phyloP scores from a whole-genome alignment of 2,113 vertebrate species.

The Chaenogobius annularis region DNA sequence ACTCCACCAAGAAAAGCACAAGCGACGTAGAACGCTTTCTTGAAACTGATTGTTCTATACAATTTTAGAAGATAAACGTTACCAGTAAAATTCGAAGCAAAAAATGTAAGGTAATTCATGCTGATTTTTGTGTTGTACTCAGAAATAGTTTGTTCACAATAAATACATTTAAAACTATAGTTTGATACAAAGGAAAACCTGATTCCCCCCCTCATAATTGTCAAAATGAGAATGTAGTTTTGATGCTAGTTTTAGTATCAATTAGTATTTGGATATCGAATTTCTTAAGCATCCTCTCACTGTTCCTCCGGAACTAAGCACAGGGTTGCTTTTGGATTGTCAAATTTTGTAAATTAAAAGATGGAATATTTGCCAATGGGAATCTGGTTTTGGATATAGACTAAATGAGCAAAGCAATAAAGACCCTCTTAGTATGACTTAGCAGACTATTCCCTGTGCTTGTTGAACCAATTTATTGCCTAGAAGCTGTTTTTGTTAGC shows the following conservation, averaged over 20 bases:
- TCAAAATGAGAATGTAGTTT: too few relatives aligned
- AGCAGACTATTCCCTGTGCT: neutral
- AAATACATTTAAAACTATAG: too few relatives aligned
- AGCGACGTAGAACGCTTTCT: neutral
- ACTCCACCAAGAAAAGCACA: neutral
- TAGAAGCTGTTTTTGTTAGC: conserved; percentile 24
- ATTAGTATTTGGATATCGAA: too few relatives aligned
- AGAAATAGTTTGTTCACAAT: too few relatives aligned
- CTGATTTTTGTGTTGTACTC: neutral
- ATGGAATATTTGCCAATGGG: too few relatives aligned
- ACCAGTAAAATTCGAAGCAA: neutral
- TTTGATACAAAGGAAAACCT: too few relatives aligned
- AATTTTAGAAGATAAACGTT: neutral
- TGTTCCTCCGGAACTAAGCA: too few relatives aligned
- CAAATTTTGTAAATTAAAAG: too few relatives aligned
- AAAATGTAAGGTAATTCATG: neutral
- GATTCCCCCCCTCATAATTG: too few relatives aligned
- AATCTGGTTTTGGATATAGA: neutral
- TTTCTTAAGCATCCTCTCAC: too few relatives aligned
- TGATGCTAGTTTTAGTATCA: too few relatives aligned
- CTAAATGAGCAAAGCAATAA: conserved; percentile 8
- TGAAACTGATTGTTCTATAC: neutral
- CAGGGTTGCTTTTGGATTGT: too few relatives aligned
- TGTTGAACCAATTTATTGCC: conserved; percentile 53
- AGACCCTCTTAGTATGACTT: conserved; percentile 16